phyloP scores from a whole-genome alignment of 2,888 invertebrate genomes.

The Troides aeacus region DNA sequence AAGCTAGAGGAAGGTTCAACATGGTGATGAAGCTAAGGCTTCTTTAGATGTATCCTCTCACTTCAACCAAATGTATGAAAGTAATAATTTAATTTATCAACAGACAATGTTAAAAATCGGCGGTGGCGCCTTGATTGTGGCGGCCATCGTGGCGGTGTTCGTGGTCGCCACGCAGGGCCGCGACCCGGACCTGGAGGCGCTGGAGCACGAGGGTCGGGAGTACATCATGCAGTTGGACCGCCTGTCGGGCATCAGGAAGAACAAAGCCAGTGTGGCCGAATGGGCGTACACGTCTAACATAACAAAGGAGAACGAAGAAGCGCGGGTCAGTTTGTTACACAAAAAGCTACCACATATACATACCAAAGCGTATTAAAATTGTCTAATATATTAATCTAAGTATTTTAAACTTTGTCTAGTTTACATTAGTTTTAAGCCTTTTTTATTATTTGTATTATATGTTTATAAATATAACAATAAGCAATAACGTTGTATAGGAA shows the following conservation, averaged over 20 bases:
- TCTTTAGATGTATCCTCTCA: too few relatives aligned
- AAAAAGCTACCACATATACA: too few relatives aligned
- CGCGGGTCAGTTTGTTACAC: constrained; percentile 48
- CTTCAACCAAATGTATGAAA: too few relatives aligned
- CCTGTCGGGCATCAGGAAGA: constrained; percentile 79
- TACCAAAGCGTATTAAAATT: too few relatives aligned
- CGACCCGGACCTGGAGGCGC: constrained; percentile 76
- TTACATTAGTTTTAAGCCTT: too few relatives aligned
- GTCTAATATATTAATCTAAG: too few relatives aligned
- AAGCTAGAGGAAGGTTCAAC: too few relatives aligned
- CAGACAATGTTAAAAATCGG: constrained; percentile 77
- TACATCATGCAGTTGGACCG: constrained; percentile 82
- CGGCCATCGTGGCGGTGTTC: constrained; percentile 73
- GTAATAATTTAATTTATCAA: constrained; percentile 10
- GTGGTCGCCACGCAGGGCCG: constrained; percentile 75
- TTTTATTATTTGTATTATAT: too few relatives aligned
- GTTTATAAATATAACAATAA: too few relatives aligned
- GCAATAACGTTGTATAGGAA: too few relatives aligned
- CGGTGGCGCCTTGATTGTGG: constrained; percentile 66
- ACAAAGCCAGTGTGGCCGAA: constrained; percentile 81
- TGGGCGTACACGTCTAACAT: constrained; percentile 90
- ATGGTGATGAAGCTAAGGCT: too few relatives aligned
- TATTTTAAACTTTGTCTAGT: too few relatives aligned
- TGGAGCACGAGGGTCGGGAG: constrained; percentile 80
- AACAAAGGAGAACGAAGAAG: constrained; percentile 83